Base-by-base conservation (phyloP, 2,797 vertebrate species). In the Thunnus albacares region DNA sequence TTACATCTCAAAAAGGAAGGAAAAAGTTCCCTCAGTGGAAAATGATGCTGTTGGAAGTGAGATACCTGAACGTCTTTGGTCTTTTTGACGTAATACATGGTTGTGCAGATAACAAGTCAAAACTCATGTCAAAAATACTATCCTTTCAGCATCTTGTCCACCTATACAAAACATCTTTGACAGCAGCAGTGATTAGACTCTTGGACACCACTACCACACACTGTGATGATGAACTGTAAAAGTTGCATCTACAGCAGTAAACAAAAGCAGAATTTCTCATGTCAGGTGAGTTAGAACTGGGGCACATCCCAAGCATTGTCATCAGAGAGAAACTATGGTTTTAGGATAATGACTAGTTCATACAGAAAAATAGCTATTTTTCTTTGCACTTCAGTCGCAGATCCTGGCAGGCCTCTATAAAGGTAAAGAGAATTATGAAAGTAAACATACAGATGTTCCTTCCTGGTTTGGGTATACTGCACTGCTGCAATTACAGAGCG, bases 391-490 rank as follows among this genome's bases (percentile, higher is more conserved):
- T 80, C 2, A 0, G 72, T 80, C 28, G 3, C 47, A 86, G 86
- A 89, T 90, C 77, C 86, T 71, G 55, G 69, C 80, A 75, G 85
- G 78, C 87, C 72, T 87, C 86, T 75, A 85, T 91, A 87, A 91
- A 89, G 63, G 64, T 63, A 60, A 64, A 81, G 70, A 82, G 86
- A 93, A 92, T 90, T 94, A 93, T 94, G 87, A 94, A 94, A 93
- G 90, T 92, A 91, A 90, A 86, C 85, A 88, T 90, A 86, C 94
- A 95, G 94, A 90, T 95, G 95, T 95, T 95, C 91, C 92, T 93
- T 94, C 86, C 90, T 92, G 92, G 86, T 92, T 78, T 2, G 18
- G 70, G 76, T 81, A 79, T 63, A 71, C 77, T 63, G 66, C 49
- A 4, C 75, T 2, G 75, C 77, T 57, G 81, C 89, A 89, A 95